Conservation (phyloP, 2,888 invertebrate species). For the Pardosa pseudoannulata region DNA sequence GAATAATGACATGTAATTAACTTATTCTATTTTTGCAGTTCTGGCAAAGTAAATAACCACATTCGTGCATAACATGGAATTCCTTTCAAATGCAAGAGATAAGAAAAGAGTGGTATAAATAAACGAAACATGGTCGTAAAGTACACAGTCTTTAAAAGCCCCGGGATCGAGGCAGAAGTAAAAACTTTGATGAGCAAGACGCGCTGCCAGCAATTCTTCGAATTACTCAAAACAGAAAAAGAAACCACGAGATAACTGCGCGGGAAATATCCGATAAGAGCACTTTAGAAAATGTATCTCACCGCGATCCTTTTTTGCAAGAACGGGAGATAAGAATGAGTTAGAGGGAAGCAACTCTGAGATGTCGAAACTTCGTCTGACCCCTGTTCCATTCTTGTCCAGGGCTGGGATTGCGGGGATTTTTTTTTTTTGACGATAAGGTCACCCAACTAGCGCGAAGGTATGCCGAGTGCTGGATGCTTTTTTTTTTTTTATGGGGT, state of each 20-base stretch:
- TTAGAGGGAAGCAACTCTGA: neutral
- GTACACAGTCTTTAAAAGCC: neutral
- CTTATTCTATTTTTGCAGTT: too few species aligned
- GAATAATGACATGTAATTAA: too few species aligned
- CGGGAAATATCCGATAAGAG: neutral
- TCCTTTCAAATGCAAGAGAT: neutral
- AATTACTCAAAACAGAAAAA: conserved; percentile 31
- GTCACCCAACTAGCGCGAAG: neutral
- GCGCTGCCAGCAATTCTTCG: conserved; percentile 18
- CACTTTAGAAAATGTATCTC: neutral
- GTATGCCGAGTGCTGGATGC: neutral
- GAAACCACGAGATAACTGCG: neutral
- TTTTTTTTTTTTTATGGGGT: too few species aligned
- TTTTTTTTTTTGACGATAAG: neutral
- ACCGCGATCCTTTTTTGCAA: neutral
- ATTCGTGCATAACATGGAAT: too few species aligned
- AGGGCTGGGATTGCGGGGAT: neutral
- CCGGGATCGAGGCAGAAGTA: neutral
- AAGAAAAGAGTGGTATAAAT: neutral
- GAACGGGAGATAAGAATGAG: neutral
- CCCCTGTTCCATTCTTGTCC: neutral
- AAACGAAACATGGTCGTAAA: neutral
- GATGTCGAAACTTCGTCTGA: neutral
- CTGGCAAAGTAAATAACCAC: too few species aligned
- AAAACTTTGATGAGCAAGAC: neutral